phyloP scores from a whole-genome alignment of 2,888 invertebrate species.

The Trichacis sp. region DNA sequence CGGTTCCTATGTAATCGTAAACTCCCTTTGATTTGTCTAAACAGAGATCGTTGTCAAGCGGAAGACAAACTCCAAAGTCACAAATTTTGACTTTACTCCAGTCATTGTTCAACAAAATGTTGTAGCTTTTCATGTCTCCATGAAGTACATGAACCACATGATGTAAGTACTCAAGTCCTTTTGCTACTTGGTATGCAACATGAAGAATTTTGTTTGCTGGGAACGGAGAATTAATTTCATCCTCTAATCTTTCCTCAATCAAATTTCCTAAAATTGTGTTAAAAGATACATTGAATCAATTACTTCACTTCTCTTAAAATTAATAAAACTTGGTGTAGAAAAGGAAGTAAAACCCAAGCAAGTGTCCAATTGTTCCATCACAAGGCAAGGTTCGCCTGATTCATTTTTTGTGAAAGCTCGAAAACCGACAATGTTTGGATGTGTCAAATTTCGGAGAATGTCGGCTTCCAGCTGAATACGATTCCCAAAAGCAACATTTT shows the following conservation, averaged over 20 bases:
- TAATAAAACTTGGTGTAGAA: too few species aligned
- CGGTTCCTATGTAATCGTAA: constrained; percentile 79
- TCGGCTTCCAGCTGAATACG: constrained; percentile 80
- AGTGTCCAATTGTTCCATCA: constrained; percentile 82
- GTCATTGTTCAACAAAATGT: constrained; percentile 82
- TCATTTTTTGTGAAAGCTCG: constrained; percentile 71
- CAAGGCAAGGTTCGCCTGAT: constrained; percentile 75
- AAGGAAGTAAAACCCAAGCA: constrained; percentile 72
- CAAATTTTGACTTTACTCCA: constrained; percentile 83
- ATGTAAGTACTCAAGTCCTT: constrained; percentile 84
- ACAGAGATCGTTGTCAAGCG: constrained; percentile 75
- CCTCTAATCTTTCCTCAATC: constrained; percentile 77
- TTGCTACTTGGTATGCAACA: constrained; percentile 77
- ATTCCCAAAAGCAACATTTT: background rate
- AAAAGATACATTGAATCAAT: too few species aligned
- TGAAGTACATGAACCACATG: constrained; percentile 79
- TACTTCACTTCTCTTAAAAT: too few species aligned
- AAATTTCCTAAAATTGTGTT: constrained; percentile 74
- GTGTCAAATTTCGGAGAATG: constrained; percentile 77
- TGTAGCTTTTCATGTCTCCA: constrained; percentile 87
- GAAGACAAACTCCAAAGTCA: constrained; percentile 86
- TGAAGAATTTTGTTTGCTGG: constrained; percentile 75
- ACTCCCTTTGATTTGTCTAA: constrained; percentile 70
- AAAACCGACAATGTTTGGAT: constrained; percentile 88
- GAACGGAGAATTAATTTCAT: constrained; percentile 71